A percentile compares a stretch with the other conserved stretches of the same genome.
Conservation (phyloP, 2,113 vertebrate genomes). For the Lophochroa leadbeateri region DNA sequence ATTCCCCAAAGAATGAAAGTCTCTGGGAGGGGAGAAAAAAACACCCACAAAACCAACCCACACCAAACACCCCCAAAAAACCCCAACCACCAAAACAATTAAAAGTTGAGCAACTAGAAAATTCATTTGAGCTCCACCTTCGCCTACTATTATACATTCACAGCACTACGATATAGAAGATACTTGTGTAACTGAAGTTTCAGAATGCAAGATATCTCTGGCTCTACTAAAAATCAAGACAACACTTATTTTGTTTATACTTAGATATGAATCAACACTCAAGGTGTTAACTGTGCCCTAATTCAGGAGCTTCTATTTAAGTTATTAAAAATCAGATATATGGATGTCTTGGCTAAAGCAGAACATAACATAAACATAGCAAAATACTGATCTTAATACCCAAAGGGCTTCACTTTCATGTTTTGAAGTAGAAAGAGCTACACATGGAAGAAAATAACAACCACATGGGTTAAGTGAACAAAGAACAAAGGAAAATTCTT, state of each 20-base stretch:
- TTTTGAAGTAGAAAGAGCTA: neutral
- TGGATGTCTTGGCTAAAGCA: neutral
- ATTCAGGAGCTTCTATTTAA: constrained; percentile 1
- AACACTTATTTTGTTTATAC: neutral
- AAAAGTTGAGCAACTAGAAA: neutral
- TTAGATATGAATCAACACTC: constrained; percentile 12
- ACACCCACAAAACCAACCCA: neutral
- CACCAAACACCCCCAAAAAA: neutral
- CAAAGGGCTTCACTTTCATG: constrained; percentile 6
- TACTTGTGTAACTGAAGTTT: neutral
- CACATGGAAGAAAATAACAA: neutral
- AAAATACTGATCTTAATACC: neutral
- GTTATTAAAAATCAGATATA: neutral
- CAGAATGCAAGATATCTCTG: neutral
- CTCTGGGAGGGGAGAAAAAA: accelerated
- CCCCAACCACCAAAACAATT: neutral
- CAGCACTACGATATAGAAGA: neutral
- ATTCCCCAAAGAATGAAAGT: neutral
- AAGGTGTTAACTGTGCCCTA: neutral
- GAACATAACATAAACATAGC: neutral
- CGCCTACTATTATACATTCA: neutral
- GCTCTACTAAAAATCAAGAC: neutral
- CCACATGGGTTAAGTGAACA: neutral
- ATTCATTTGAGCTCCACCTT: neutral
- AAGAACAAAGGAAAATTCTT: neutral